Evolutionary conservation across 2,797 vertebrate species (phyloP), one percentile per base, ranked within the genome.

Genomic region (Hydrophis major): DNA sequence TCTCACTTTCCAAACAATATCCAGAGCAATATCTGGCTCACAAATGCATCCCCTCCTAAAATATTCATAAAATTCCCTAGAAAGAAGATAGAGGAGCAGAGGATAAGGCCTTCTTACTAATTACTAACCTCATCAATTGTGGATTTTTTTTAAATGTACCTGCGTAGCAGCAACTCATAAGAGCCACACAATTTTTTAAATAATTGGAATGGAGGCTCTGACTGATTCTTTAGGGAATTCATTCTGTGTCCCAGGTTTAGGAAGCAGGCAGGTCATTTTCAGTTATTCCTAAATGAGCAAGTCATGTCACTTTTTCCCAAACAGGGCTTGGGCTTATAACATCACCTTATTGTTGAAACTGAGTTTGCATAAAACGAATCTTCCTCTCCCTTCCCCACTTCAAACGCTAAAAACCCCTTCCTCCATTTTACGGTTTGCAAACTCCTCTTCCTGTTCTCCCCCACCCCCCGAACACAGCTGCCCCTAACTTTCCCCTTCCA

Each of bases 401-500:
- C 86, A 14, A 12, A 50, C 0, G 37, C n/a, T 60, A 22, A 89
- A 13, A 4, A 1, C 4, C 89, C 28, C 8, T 87, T 2, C 2
- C 53, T 63, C 53, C 60, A 53, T 8, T 28, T 11, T 90, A 57
- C 16, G 6, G 60, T 8, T 2, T n/a, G 59, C n/a, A 69, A 87
- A 90, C 37, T 42, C 27, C 13, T 37, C 83, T 93, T 87, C 83
- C 18, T 55, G 22, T 56, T 59, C 91, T 89, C 87, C 47, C 47
- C 87, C 37, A 1, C 50, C 50, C 1, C 50, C 18, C 27, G n/a
- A 47, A 11, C 59, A 88, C 50, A 91, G 57, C 89, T 42, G 47
- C 37, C 53, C 25, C 83, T 69, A 93, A 93, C 86, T 90, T 90
- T 93, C 63, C 63, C n/a, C 37, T 57, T 53, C 87, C 25, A 13